Base-by-base conservation (phyloP, 2,888 invertebrate genomes). In the Erebia ligea region DNA sequence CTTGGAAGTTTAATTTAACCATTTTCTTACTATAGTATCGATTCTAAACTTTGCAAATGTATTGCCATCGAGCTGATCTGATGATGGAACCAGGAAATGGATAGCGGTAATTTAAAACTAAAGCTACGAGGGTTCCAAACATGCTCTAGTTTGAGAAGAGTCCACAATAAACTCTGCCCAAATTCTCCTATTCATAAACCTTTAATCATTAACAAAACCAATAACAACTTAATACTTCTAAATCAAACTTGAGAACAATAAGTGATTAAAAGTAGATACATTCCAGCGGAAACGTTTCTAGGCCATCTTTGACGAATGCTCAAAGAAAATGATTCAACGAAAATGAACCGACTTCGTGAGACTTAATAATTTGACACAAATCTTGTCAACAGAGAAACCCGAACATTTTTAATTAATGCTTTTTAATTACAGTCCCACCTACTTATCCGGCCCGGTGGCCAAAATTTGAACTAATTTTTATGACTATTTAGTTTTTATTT, bases 291-390 rank as follows among this genome's bases (percentile, higher is more conserved):
- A 11, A 1, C 45, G 62, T 70, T 58, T 48, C 68, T 63, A 73
- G 73, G 70, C 50, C 54, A 45, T 61, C 56, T 50, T 61, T 65
- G 34, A 58, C 34, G 57, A n/a, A 54, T 48, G 13, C 63, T 56
- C 59, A 21, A 45, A 40, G 57, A 25, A 66, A 57, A 19, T 45
- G 21, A 57, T 21, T 57, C 15, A 15, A 34, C 40, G 19, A 56
- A n/a, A 56, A 15, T 13, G 42, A 42, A 45, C 21, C 11, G n/a
- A 13, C 45, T 62, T 13, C n/a, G 17, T 59, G 34, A 15, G 9
- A 17, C n/a, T 61, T 61, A 42, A 61, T 61, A 48, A 48, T 15
- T 62, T 48, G 45, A 48, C 48, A 48, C 62, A 25, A 48, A 62
- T 62, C 48, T 48, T 62, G 21, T 62, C 62, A 48, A 21, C 21